Base-by-base conservation (phyloP, 2,113 vertebrate genomes). In the Arothron firmamentum region DNA sequence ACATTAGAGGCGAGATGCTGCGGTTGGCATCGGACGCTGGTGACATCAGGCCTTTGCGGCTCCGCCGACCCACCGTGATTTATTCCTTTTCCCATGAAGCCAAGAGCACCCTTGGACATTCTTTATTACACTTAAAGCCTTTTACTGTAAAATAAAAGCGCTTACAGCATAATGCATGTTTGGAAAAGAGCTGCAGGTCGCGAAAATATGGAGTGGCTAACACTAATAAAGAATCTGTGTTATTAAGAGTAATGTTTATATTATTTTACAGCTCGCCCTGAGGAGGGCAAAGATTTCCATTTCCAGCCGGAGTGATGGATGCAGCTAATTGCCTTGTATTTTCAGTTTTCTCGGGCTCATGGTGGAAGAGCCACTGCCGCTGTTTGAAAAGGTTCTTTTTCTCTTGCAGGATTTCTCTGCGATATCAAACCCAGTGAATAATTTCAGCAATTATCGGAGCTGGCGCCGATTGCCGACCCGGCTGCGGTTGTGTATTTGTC, bases 41-140 rank as follows among this genome's bases (percentile, higher is more conserved):
- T 86, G 87, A 85, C 82, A 83, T 87, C 79, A 85, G 72, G 75
- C 76, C 78, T 82, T 81, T 84, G 85, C 81, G 79, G 81, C 75
- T 73, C 71, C 62, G 71, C 72, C 84, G 74, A 82, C 79, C 70
- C 49, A 18, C 15, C 38, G 45, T 83, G 79, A 88, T 89, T 87
- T 86, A 84, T 81, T 60, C 52, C 67, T 78, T 83, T 79, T 80
- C 80, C 77, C 80, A 77, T 78, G 75, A 52, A 69, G 81, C 62
- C 68, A 78, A 80, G 79, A 54, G 65, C 73, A 64, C 69, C 72
- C 65, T 74, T 56, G 70, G 78, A 75, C 72, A 80, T 84, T 78
- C 71, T 80, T 81, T 83, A 86, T 81, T 79, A 74, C 67, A 79
- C 81, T 67, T 85, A 63, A 80, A 86, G 65, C 60, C 67, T 76